Percentiles rank a stretch among this genome's conserved stretches.
phyloP scores from a whole-genome alignment of 2,888 invertebrate genomes.

The Limnephilus marmoratus region DNA sequence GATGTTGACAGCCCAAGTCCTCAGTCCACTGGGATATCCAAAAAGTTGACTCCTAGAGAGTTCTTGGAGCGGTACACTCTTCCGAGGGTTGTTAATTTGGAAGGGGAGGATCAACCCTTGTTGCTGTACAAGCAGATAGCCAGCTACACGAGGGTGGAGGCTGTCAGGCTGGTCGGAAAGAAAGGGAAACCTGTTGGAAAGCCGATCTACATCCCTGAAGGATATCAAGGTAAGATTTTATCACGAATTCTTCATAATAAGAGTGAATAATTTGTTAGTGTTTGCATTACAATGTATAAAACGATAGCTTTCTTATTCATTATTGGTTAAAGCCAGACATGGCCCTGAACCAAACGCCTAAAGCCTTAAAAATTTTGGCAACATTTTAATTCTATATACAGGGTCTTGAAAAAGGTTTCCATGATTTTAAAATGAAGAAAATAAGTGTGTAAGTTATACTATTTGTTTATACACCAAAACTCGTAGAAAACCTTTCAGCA shows the following conservation, averaged over 20 bases:
- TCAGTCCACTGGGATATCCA: constrained; percentile 65
- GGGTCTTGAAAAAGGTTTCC: no score
- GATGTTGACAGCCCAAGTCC: constrained; percentile 60
- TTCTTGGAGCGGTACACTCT: constrained; percentile 80
- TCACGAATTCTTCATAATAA: not conserved
- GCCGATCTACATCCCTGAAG: constrained; percentile 81
- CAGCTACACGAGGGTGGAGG: constrained; percentile 81
- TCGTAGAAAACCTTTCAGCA: no score
- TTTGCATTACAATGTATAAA: not conserved
- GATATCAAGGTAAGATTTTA: constrained; percentile 79
- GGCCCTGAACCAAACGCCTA: not conserved
- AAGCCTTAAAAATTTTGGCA: no score
- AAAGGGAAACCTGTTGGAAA: constrained; percentile 78
- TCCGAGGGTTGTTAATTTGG: constrained; percentile 79
- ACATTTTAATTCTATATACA: no score
- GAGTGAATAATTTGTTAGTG: no score
- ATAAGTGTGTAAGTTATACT: no score
- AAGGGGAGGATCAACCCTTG: constrained; percentile 78
- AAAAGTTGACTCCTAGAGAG: constrained; percentile 71
- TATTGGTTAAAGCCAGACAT: not conserved
- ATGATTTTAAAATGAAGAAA: no score
- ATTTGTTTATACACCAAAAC: no score
- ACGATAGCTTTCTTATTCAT: not conserved
- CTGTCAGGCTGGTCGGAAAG: constrained; percentile 78
- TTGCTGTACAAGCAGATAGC: constrained; percentile 80